Evolutionary conservation across 2,888 invertebrate genomes (phyloP), one percentile per base, ranked within the genome.

Genomic region (Rutpela maculata): DNA sequence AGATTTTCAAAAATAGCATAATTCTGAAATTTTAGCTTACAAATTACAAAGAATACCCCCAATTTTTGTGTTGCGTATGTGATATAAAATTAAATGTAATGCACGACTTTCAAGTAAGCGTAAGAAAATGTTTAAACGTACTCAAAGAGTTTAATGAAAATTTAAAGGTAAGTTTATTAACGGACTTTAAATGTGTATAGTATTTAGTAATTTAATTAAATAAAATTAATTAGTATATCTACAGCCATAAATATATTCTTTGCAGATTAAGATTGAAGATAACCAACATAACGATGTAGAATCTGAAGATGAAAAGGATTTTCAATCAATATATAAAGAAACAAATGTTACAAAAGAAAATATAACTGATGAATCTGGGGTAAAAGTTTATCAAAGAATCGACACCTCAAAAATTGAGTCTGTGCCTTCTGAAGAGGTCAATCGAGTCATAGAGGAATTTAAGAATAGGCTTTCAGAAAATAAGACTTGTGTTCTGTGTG

Each of bases 401-500:
- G 31, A 69, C 11, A 17, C 50, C 18, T 69, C 69, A n/a, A 56
- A 73, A 60, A 71, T 75, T 35, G 18, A 70, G 26, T 15, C 60
- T 12, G 69, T 77, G 35, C 62, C 74, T 18, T 66, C 71, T 43
- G 72, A 76, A 18, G 57, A 74, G 15, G 78, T 80, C 11, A 77
- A 80, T 62, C 50, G 74, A 38, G 76, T 78, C 31, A 78, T 82
- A 55, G 74, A 77, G 31, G 78, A 77, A 26, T 78, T 79, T 43
- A 71, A 71, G 65, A 80, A 76, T 22, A 75, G 57, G 35, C 76
- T 74, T 31, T 70, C 71, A 31, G 70, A 72, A 60, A 80, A 75
- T 71, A 75, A 80, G 11, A 78, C 80, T 56, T 82, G 82, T 66
- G 59, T 81, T 26, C 17, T 78, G 10, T 82, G 82, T 75, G 78